A percentile compares a stretch with the other conserved stretches of the same genome.
Conservation (phyloP, 2,797 vertebrate species). For the Syncerus caffer region DNA sequence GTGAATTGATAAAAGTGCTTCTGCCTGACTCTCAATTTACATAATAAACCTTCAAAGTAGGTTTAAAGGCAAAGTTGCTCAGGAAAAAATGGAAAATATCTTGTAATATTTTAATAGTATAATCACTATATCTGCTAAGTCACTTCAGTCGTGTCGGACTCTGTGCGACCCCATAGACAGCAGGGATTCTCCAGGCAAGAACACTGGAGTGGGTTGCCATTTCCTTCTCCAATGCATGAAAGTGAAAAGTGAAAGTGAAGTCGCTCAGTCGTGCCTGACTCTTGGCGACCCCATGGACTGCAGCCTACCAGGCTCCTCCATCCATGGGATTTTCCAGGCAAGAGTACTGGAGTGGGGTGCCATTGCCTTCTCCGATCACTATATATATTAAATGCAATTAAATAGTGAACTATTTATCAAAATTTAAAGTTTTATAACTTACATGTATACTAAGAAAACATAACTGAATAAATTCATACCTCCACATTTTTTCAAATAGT, state of each 20-base stretch:
- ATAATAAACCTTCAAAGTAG: background rate
- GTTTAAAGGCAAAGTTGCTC: slow-evolving; percentile 19
- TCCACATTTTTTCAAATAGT: background rate
- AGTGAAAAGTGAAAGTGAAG: no score
- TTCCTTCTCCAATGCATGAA: no score
- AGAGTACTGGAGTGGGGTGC: no score
- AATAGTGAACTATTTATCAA: background rate
- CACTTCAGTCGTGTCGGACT: no score
- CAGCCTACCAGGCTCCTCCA: no score
- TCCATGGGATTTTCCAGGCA: no score
- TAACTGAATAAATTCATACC: background rate
- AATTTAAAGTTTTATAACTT: background rate
- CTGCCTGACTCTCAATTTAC: background rate
- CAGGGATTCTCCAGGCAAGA: no score
- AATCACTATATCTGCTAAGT: background rate
- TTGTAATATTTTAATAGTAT: background rate
- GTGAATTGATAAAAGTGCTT: background rate
- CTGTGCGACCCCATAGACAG: no score
- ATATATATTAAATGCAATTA: background rate
- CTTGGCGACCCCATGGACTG: no score
- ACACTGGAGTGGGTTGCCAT: no score
- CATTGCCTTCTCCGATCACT: background rate
- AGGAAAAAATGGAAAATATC: background rate
- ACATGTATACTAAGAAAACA: background rate
- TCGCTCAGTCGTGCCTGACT: no score